These are phyloP conservation scores for Eupithecia tripunctaria DNA, from an alignment of 2,888 invertebrate species.

Conservation along the genomic window DNA sequence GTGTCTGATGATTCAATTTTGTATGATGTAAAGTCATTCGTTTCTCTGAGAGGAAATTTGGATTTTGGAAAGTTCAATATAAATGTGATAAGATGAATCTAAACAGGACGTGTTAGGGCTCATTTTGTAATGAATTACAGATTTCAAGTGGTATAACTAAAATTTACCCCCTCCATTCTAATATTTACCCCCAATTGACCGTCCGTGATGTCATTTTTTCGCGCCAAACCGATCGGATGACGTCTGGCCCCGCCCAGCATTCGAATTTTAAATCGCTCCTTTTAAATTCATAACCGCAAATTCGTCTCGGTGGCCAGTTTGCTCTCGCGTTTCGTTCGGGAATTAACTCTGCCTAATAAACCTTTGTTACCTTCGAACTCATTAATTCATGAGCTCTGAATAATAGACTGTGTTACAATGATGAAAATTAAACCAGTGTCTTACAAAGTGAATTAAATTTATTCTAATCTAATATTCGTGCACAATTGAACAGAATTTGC, in stretches of 20 bases:
- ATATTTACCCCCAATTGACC: conserved; percentile 77
- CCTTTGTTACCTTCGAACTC: conserved; percentile 12
- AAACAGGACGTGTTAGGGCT: background rate
- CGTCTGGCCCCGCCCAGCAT: conserved; percentile 70
- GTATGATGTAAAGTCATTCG: background rate
- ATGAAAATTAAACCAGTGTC: conserved; percentile 46
- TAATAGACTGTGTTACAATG: conserved; percentile 30
- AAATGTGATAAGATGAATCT: background rate
- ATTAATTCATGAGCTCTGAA: conserved; percentile 30
- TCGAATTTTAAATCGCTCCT: conserved; percentile 67
- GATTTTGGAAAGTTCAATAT: background rate
- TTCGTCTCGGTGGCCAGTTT: conserved; percentile 57
- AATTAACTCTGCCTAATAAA: conserved; percentile 43
- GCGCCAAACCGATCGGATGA: conserved; percentile 70
- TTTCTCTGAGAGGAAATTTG: conserved; percentile 5
- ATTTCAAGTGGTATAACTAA: conserved; percentile 8
- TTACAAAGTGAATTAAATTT: conserved; percentile 48
- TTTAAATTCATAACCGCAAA: conserved; percentile 76
- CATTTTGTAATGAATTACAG: background rate
- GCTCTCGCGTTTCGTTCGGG: conserved; percentile 55
- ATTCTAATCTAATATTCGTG: background rate
- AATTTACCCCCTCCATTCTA: conserved; percentile 43
- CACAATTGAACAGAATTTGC: background rate
- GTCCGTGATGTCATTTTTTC: conserved; percentile 80
- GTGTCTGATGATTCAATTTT: background rate